Base-by-base conservation (phyloP, 2,888 invertebrate genomes). In the Leptinotarsa tumamoca region DNA sequence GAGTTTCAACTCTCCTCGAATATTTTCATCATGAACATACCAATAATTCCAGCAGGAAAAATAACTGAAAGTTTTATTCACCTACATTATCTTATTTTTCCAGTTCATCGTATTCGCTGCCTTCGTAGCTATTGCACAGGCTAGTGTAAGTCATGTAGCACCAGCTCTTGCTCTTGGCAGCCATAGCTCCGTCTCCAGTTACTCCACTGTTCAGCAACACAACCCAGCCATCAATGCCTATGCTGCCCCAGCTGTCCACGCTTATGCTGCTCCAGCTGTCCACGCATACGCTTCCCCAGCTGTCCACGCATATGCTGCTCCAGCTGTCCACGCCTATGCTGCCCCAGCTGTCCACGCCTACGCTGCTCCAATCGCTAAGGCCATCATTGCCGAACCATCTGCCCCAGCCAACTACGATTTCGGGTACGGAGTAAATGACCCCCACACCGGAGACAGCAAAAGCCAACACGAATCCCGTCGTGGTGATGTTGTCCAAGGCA, bases 401-500 rank as follows among this genome's bases (percentile, higher is more conserved):
- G 76, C 73, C 23, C 70, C 56, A 49, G 58, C 70, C 58, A 70
- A 76, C 67, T 76, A 76, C 68, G 73, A 76, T 71, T 68, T 73
- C 58, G 79, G 79, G 54, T 78, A 82, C 67, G 76, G 79, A 82
- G 76, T 78, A 4, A 61, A 61, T 17, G 78, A 78, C 75, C 81
- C 78, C 68, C 83, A 75, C 68, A 90, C 90, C 71, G 90, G 90
- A 2, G 90, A 90, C 82, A 87, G 88, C 75, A 90, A 90, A 81
- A 87, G 86, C 80, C 90, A 90, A 78, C 89, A 89, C 78, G 90
- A 90, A 85, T 76, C 86, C 3, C 89, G 90, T 75, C 88, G 89
- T 80, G 90, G 90, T 70, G 90, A 90, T 82, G 86, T 85, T 73
- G 90, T 90, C 50, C 88, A 89, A 72, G 90, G 90, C 7, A 85